phyloP scores from a whole-genome alignment of 2,113 vertebrate genomes.

The Puma concolor region DNA sequence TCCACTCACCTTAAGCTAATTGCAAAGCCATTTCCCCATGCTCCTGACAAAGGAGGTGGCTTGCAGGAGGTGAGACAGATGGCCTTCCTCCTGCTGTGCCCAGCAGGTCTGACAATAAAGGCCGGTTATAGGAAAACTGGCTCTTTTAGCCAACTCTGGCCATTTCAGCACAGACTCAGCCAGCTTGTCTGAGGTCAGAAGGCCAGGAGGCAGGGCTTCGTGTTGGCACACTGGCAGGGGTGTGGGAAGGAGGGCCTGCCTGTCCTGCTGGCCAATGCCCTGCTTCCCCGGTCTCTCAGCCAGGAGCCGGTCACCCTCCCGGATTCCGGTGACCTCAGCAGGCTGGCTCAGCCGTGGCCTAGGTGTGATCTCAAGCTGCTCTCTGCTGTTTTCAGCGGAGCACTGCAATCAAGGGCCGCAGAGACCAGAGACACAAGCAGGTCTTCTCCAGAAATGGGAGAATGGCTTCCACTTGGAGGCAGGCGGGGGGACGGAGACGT shows the following conservation, averaged over 20 bases:
- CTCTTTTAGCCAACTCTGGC: background rate
- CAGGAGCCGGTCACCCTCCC: background rate
- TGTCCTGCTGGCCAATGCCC: rapidly evolving
- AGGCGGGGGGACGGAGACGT: rapidly evolving
- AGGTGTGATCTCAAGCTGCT: background rate
- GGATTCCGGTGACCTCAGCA: rapidly evolving
- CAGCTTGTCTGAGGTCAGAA: background rate
- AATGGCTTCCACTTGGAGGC: background rate
- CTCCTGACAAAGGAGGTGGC: background rate
- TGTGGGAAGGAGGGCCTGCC: background rate
- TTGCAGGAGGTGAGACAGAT: background rate
- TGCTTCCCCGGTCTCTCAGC: background rate
- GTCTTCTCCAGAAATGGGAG: background rate
- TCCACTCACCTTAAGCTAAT: background rate
- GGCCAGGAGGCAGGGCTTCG: too few relatives aligned
- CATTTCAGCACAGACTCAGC: background rate
- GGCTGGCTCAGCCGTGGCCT: rapidly evolving
- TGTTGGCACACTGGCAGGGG: rapidly evolving
- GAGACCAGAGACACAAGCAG: rapidly evolving
- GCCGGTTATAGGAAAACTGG: background rate
- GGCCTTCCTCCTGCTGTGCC: background rate
- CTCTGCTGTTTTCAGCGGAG: background rate
- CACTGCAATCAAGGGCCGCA: background rate
- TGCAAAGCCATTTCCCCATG: background rate
- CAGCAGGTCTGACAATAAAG: background rate